phyloP scores from a whole-genome alignment of 2,113 vertebrate genomes.

The Aldabrachelys gigantea region DNA sequence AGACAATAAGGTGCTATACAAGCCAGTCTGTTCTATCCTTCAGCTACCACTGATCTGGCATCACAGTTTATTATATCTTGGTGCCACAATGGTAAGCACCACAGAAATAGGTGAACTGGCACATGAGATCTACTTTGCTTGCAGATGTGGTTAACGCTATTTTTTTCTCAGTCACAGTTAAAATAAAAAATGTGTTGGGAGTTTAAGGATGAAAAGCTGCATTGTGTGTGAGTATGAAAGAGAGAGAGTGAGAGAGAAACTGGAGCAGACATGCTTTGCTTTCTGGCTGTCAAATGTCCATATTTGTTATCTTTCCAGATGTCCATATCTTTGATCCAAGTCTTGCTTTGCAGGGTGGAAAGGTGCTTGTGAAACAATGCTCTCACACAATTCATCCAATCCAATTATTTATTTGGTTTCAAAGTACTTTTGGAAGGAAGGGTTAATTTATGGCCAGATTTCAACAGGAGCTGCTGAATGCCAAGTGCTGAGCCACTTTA shows the following conservation, averaged over 20 bases:
- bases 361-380: background rate
- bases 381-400: background rate
- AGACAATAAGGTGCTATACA: background rate
- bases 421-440: slow-evolving; percentile 22
- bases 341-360: background rate
- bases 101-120: background rate
- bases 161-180: background rate
- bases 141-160: background rate
- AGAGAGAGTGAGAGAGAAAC: background rate
- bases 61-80: background rate
- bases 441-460: background rate
- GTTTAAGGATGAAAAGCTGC: slow-evolving; percentile 12
- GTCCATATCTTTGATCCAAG: background rate
- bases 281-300: background rate
- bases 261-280: background rate
- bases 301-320: background rate
- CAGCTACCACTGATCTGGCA: background rate
- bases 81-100: background rate
- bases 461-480: background rate
- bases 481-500: background rate
- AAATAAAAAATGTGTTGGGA: background rate
- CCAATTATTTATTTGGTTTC: background rate
- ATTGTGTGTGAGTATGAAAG: background rate
- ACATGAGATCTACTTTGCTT: background rate
- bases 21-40: background rate